Base-by-base conservation (phyloP, 1,140 invertebrate genomes). In the Hestina assimilis region DNA sequence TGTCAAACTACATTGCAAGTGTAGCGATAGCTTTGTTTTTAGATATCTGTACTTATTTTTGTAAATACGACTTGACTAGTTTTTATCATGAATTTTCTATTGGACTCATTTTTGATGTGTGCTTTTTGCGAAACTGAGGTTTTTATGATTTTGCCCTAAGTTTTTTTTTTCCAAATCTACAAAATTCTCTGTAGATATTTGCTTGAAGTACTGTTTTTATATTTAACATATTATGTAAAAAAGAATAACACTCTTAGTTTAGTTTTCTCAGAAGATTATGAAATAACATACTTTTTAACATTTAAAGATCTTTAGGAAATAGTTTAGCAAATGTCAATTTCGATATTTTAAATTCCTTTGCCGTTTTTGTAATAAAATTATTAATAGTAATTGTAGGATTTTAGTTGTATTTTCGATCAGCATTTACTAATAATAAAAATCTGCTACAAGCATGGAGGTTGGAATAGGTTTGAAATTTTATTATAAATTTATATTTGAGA, bases 341-440 rank as follows among this genome's bases (percentile, higher is more conserved):
- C 24, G 14, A n/a, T 15, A 51, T 51, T 53, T 56, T 17, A 6
- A 56, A 41, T 47, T 40, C 41, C 54, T 45, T 56, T 56, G 54
- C 54, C 54, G 17, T 31, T 23, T 2, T 38, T 50, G 24, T 8
- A 6, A 38, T 26, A 5, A 26, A 4, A 26, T 28, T 26, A 51
- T 11, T 20, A 47, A 11, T 38, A 38, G 24, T 43, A 43, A 12
- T 46, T 4, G 23, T 31, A 17, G 23, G 47, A 26, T 21, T 23
- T 15, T 40, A 42, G 20, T 42, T 23, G 35, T 51, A 26, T 6
- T 40, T 28, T 51, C 12, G 12, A 45, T 20, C 20, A 20, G 50
- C 58, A 60, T 60, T 60, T 60, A 60, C 35, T 54, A 54, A 43
- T 55, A 45, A 15, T 48, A 12, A 24, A 35, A 21, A 26, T 21